Conservation (phyloP, 2,888 invertebrate genomes). For the Morpho achilles region DNA sequence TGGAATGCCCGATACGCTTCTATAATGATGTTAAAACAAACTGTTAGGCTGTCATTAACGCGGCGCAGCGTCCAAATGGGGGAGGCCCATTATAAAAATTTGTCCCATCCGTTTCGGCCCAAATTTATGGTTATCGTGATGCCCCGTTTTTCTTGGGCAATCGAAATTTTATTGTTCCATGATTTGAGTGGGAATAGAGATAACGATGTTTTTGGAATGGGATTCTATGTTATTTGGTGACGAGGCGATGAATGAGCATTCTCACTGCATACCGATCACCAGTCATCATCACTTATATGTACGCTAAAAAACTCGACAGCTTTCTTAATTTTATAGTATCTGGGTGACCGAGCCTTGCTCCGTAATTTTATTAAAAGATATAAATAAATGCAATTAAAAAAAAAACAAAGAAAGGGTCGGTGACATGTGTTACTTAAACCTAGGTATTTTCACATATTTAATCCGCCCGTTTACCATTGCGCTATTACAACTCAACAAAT, state of each 20-base stretch:
- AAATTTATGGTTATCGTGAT: conserved; percentile 77
- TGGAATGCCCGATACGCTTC: conserved; percentile 75
- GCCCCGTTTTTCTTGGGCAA: conserved; percentile 68
- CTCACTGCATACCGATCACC: conserved; percentile 32
- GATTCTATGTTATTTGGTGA: conserved; percentile 56
- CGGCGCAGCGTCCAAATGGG: conserved; percentile 69
- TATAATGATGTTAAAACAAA: conserved; percentile 80
- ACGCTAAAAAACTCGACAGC: too few species aligned
- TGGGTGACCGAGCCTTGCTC: too few species aligned
- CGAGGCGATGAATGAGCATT: conserved; percentile 53
- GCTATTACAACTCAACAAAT: too few species aligned
- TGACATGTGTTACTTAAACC: too few species aligned
- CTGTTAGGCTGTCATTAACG: conserved; percentile 77
- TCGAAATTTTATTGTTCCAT: conserved; percentile 71
- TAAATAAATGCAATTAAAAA: too few species aligned
- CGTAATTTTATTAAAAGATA: too few species aligned
- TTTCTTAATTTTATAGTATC: too few species aligned
- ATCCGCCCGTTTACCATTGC: too few species aligned
- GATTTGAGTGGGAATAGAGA: conserved; percentile 75
- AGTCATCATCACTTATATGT: conserved; percentile 6
- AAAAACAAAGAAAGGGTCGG: too few species aligned
- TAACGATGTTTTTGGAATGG: conserved; percentile 70
- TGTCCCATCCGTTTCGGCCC: conserved; percentile 76
- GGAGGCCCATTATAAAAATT: conserved; percentile 77
- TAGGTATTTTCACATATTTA: too few species aligned